Conservation (phyloP, 2,888 invertebrate species). For the Taphrorychus bicolor region DNA sequence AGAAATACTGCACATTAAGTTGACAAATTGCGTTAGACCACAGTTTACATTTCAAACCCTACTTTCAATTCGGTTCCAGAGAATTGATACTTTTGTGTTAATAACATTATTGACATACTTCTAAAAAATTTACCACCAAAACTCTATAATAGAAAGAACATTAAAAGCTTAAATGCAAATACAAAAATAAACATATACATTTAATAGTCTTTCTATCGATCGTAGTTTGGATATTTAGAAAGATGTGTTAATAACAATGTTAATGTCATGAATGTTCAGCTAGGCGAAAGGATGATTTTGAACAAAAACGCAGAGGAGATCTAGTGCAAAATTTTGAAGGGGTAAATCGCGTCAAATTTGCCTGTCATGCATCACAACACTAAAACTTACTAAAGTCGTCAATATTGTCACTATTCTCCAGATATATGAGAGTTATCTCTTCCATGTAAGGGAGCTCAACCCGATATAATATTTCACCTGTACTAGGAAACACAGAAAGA, state of each 20-base stretch:
- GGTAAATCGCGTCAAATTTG: slow-evolving; percentile 39
- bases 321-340: slow-evolving; percentile 43
- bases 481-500: slow-evolving; percentile 64
- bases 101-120: not conserved
- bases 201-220: slow-evolving; percentile 4
- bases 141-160: not conserved
- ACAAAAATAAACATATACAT: not conserved
- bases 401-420: slow-evolving; percentile 79
- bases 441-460: slow-evolving; percentile 93
- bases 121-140: not conserved
- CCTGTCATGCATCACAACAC: slow-evolving; percentile 67
- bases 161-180: not conserved
- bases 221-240: slow-evolving; percentile 3
- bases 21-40: not conserved
- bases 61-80: not conserved
- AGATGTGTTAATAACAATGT: slow-evolving; percentile 31
- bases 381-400: slow-evolving; percentile 66
- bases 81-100: not conserved
- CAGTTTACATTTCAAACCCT: not conserved
- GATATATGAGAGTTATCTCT: slow-evolving; percentile 92
- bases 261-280: slow-evolving; percentile 36
- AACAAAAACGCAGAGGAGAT: slow-evolving; percentile 21
- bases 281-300: slow-evolving; percentile 19
- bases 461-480: slow-evolving; percentile 91
- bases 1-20: not conserved